A percentile compares a stretch with the other conserved stretches of the same genome.
These are phyloP conservation scores for Parnassius apollo DNA, from an alignment of 2,888 invertebrate genomes.

Conservation along the genomic window DNA sequence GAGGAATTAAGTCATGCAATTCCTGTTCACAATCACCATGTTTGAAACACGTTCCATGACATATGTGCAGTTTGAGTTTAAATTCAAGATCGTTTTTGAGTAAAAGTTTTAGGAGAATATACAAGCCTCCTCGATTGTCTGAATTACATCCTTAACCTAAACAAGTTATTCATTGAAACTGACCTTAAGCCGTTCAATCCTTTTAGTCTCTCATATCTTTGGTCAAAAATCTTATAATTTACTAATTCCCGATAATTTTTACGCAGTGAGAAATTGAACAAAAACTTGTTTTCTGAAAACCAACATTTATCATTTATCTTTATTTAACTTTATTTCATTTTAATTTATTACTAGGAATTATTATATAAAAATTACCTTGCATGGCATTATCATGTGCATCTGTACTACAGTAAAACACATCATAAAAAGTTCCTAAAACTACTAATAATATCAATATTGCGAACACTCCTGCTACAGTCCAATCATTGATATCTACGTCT, in stretches of 20 bases:
- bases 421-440: constrained; percentile 7
- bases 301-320: not conserved
- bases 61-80: too few species aligned
- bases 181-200: constrained; percentile 35
- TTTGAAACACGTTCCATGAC: too few species aligned
- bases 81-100: too few species aligned
- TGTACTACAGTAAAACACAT: not conserved
- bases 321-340: too few species aligned
- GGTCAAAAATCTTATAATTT: constrained; percentile 13
- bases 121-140: too few species aligned
- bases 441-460: not conserved
- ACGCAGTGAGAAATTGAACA: constrained; percentile 17
- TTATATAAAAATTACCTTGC: not conserved
- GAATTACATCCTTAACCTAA: too few species aligned
- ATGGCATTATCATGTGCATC: not conserved
- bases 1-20: too few species aligned
- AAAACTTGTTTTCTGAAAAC: constrained; percentile 10
- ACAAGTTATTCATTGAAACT: not conserved
- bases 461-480: constrained; percentile 4
- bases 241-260: constrained; percentile 17
- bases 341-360: not conserved
- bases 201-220: constrained; percentile 22
- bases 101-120: too few species aligned
- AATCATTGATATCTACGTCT: constrained; percentile 10
- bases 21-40: too few species aligned